Percentiles rank a stretch among this genome's conserved stretches.
phyloP scores from a whole-genome alignment of 2,113 vertebrate genomes.

The Cottus gobio region DNA sequence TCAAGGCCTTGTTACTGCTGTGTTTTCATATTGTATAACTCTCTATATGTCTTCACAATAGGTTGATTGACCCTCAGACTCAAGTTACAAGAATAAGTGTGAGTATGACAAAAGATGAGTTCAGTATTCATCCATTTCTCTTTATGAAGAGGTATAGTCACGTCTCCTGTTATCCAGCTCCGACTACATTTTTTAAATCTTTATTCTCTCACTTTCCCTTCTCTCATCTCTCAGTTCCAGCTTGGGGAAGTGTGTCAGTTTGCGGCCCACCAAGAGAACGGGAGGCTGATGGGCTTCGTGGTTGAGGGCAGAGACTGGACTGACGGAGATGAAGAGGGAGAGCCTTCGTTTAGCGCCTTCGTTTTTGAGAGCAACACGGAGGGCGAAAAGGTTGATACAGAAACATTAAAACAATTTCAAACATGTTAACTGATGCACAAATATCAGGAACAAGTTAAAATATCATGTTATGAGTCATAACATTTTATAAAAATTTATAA shows the following conservation, averaged over 20 bases:
- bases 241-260: conserved; percentile 91
- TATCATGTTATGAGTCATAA: too few species aligned
- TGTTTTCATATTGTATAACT: neutral
- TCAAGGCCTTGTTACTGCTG: neutral
- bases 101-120: conserved; percentile 75
- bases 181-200: neutral
- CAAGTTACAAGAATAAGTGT: conserved; percentile 94
- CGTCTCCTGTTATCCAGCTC: neutral
- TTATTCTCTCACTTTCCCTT: neutral
- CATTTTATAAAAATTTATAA: too few species aligned
- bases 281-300: conserved; percentile 93
- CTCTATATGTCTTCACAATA: conserved; percentile 60
- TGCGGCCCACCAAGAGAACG: conserved; percentile 95
- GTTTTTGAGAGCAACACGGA: conserved; percentile 98
- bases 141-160: neutral
- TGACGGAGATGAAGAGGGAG: conserved; percentile 78
- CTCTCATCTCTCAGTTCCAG: conserved; percentile 87
- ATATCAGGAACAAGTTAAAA: neutral
- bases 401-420: accelerated
- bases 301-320: conserved; percentile 84
- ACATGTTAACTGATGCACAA: neutral
- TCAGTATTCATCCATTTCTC: neutral
- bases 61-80: conserved; percentile 97
- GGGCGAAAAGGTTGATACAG: conserved; percentile 90
- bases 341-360: conserved; percentile 87